Percentiles rank a stretch among this genome's conserved stretches.
Conservation (phyloP, 2,888 invertebrate species). For the Aproaerema taeniolella region DNA sequence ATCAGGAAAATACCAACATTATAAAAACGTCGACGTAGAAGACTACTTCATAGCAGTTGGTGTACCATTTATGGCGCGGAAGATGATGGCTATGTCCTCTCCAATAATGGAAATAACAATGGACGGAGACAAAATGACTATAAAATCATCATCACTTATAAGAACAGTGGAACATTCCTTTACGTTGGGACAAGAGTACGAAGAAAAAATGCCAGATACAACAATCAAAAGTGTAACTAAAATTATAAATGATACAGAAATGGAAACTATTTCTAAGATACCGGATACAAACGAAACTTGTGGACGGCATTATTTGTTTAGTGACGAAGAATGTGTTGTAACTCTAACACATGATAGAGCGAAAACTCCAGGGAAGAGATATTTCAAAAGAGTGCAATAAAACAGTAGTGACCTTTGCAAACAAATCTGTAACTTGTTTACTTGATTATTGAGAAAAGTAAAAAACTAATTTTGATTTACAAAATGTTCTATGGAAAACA, state of each 20-base stretch:
- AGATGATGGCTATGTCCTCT: slow-evolving; percentile 80
- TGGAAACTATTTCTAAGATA: slow-evolving; percentile 58
- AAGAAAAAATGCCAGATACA: slow-evolving; percentile 79
- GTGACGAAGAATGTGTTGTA: slow-evolving; percentile 58
- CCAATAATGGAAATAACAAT: slow-evolving; percentile 77
- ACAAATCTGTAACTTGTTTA: not conserved
- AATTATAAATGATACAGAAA: slow-evolving; percentile 66
- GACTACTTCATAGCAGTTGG: slow-evolving; percentile 48
- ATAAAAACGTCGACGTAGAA: slow-evolving; percentile 55
- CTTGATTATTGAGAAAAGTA: no score
- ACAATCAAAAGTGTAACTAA: slow-evolving; percentile 73
- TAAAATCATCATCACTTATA: slow-evolving; percentile 75
- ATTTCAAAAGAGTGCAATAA: slow-evolving; percentile 57
- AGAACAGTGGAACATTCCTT: slow-evolving; percentile 75
- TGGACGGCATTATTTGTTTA: slow-evolving; percentile 56
- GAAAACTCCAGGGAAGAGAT: slow-evolving; percentile 63
- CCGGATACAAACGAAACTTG: slow-evolving; percentile 51
- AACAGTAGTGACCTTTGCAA: not conserved
- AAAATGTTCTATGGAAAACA: not conserved
- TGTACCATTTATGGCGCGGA: slow-evolving; percentile 80
- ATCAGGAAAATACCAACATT: slow-evolving; percentile 79
- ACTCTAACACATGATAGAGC: slow-evolving; percentile 69
- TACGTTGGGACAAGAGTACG: slow-evolving; percentile 79
- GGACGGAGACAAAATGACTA: slow-evolving; percentile 75
- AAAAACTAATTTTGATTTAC: not conserved